These are phyloP conservation scores for Podarcis cretensis DNA, from an alignment of 2,113 vertebrate species.

Conservation along the genomic window DNA sequence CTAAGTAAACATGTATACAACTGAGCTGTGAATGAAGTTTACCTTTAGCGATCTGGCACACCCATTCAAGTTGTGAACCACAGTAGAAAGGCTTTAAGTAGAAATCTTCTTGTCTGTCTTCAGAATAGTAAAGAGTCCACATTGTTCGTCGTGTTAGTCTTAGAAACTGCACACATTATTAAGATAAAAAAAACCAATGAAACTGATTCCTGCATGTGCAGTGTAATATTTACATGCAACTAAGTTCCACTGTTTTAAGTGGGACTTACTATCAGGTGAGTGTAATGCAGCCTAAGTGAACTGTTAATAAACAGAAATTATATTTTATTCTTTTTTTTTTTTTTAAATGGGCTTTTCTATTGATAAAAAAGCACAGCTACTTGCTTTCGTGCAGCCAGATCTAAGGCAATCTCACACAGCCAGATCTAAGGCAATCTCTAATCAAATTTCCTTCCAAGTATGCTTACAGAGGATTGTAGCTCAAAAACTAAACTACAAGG, in stretches of 20 bases:
- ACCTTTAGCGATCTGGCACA: constrained; percentile 94
- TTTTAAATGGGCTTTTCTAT: neutral
- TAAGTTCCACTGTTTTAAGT: neutral
- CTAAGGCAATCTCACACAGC: neutral
- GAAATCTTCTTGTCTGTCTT: constrained; percentile 71
- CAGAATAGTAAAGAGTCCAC: constrained; percentile 62
- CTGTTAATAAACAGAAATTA: neutral
- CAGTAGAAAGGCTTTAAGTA: constrained; percentile 89
- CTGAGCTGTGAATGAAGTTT: constrained; percentile 41
- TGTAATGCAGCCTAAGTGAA: neutral
- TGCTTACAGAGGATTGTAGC: neutral
- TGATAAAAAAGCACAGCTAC: neutral
- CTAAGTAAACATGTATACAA: neutral
- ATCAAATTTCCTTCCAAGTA: neutral
- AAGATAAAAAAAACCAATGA: neutral
- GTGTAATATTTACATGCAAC: neutral
- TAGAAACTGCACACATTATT: constrained; percentile 57
- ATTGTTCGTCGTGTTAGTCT: constrained; percentile 54
- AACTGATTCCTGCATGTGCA: neutral
- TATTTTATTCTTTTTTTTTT: neutral
- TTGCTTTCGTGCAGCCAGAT: neutral
- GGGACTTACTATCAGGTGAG: neutral
- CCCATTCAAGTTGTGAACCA: constrained; percentile 90
- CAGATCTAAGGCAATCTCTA: neutral
- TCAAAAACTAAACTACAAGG: neutral